Evolutionary conservation across 1,140 invertebrate species (phyloP), one percentile per base, ranked within the genome.

Genomic region (Euura saliciscinereae): DNA sequence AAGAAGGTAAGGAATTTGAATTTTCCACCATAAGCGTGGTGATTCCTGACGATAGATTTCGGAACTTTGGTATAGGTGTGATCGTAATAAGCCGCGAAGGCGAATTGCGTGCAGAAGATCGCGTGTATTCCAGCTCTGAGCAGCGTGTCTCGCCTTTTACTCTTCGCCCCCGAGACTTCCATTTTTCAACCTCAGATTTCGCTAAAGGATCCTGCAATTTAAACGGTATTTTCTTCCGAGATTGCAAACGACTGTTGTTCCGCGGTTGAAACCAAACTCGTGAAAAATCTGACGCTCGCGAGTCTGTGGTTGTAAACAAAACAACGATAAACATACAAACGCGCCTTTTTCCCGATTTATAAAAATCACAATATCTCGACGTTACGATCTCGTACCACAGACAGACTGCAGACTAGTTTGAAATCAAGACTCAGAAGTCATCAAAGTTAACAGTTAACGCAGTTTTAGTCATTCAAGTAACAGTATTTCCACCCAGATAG

Each of bases 1-100:
- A 94, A 92, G 80, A 94, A 95, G 43, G 96, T 97, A 71, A 97
- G 89, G 86, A 93, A 97, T 88, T 96, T 96, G 73, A 96, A 92
- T 88, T 96, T 96, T 76, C 94, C 93, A 71, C 92, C 94, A 83
- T 85, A 90, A 44, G 83, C 84, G 51, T 83, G 80, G 70, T 86
- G 82, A 70, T 76, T 77, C 76, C 75, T 88, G 71, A 82, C 81
- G 11, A 89, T 86, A 75, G 82, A 83, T 28, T 75, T 71, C 8
- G 94, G 94, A 68, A 94, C 87, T 70, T 89, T 85, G 42, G 94
- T 93, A 80, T 91, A 91, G 70, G 78, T 87, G 80, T 90, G 92
- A 86, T 94, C 93, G 85, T 94, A 95, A 85, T 92, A 94, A 80
- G 93, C 91, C 42, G 91, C 90, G 84, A 91, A 94, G 69, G 88